These are phyloP conservation scores for Cichladusa arquata DNA, from an alignment of 2,113 vertebrate species.

Conservation along the genomic window DNA sequence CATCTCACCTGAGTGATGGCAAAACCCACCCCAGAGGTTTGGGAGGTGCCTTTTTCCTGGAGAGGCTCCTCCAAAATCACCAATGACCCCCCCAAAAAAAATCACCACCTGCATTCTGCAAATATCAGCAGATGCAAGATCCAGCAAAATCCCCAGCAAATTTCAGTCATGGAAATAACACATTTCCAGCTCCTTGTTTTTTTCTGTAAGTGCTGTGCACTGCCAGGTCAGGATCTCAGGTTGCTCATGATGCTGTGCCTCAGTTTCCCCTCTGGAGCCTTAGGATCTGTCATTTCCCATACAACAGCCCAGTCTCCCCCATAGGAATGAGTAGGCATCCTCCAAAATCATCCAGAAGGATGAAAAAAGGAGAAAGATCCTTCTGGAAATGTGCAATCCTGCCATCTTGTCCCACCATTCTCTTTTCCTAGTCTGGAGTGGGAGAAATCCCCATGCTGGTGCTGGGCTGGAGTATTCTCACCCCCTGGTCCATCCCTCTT, in stretches of 20 bases:
- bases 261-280: neutral
- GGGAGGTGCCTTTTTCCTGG: neutral
- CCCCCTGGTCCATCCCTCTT: neutral
- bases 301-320: fast-evolving
- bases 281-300: neutral
- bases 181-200: neutral
- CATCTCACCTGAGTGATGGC: neutral
- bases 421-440: fast-evolving
- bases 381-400: neutral
- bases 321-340: neutral
- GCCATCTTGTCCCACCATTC: fast-evolving
- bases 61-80: neutral
- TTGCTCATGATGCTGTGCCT: neutral
- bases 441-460: neutral
- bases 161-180: neutral
- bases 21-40: neutral
- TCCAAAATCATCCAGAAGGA: neutral
- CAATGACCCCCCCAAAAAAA: neutral
- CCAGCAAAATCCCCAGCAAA: neutral
- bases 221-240: fast-evolving
- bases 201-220: fast-evolving
- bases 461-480: neutral
- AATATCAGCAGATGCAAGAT: neutral
- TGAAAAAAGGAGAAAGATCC: neutral
- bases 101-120: neutral